Conservation (phyloP, 2,888 invertebrate species). For the Apodemia hepburni region DNA sequence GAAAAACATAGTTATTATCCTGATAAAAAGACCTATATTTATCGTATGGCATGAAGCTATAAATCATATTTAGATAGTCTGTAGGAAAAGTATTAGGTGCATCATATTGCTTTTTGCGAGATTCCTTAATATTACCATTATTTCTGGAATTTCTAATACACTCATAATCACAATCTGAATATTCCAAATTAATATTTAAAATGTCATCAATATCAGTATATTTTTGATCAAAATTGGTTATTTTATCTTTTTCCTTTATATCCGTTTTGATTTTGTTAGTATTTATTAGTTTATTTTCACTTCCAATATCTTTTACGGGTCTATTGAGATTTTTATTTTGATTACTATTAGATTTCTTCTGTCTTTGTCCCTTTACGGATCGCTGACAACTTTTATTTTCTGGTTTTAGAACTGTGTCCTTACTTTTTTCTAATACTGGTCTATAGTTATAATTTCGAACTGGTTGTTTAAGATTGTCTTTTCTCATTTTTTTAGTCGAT, state of each 20-base stretch:
- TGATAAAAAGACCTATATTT: conserved; percentile 21
- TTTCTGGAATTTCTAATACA: conserved; percentile 9
- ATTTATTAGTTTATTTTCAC: background rate
- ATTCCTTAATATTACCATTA: background rate
- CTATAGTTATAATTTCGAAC: background rate
- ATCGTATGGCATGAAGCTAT: background rate
- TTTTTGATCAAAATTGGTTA: conserved; percentile 1
- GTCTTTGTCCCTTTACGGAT: background rate
- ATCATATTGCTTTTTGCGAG: background rate
- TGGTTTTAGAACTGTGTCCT: background rate
- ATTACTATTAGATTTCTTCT: background rate
- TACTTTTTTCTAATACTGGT: background rate
- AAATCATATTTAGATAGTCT: conserved; percentile 7
- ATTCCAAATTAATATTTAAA: conserved; percentile 12
- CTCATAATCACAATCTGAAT: conserved; percentile 2
- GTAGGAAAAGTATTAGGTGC: conserved; percentile 1
- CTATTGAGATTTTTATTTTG: background rate
- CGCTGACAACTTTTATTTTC: background rate
- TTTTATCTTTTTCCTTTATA: background rate
- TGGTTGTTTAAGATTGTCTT: background rate
- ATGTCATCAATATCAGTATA: background rate
- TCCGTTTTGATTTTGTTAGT: background rate
- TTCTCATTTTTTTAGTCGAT: background rate
- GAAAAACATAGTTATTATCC: conserved; percentile 25
- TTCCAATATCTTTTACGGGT: background rate